phyloP scores from a whole-genome alignment of 64 coral and sea anemone species.

The Pocillopora verrucosa region DNA sequence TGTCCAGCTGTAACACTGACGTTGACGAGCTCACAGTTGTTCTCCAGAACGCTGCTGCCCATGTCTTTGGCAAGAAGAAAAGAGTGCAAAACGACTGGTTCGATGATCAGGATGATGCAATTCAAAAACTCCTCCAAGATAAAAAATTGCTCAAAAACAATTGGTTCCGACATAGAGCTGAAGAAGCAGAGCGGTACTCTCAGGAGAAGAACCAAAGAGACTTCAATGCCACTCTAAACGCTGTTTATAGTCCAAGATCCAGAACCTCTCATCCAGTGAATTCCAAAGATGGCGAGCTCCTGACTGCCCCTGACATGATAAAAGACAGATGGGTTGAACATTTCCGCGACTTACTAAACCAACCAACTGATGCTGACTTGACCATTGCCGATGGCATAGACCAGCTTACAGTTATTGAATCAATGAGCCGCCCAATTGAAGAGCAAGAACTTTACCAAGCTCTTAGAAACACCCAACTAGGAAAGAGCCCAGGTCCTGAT shows the following conservation, averaged over 20 bases:
- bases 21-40: constrained; percentile 37
- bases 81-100: constrained; percentile 54
- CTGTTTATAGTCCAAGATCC: no score
- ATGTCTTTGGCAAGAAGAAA: constrained; percentile 46
- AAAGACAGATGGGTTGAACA: constrained; percentile 46
- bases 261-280: constrained; percentile 5
- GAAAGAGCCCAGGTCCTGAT: constrained; percentile 54
- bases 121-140: no score
- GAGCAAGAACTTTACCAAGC: constrained; percentile 41
- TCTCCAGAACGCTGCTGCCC: constrained; percentile 47
- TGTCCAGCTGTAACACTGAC: constrained; percentile 29
- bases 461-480: constrained; percentile 55
- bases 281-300: neutral
- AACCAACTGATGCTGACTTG: constrained; percentile 39
- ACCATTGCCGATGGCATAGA: constrained; percentile 42
- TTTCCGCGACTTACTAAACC: constrained; percentile 42
- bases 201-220: no score
- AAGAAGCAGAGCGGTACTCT: no score
- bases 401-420: constrained; percentile 41
- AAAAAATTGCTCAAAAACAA: no score
- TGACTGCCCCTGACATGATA: constrained; percentile 28
- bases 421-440: constrained; percentile 33
- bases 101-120: constrained; percentile 50
- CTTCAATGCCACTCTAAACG: no score
- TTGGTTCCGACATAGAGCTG: no score